Evolutionary conservation across 2,888 invertebrate genomes (phyloP).

Genomic region (Eledona agricola): DNA sequence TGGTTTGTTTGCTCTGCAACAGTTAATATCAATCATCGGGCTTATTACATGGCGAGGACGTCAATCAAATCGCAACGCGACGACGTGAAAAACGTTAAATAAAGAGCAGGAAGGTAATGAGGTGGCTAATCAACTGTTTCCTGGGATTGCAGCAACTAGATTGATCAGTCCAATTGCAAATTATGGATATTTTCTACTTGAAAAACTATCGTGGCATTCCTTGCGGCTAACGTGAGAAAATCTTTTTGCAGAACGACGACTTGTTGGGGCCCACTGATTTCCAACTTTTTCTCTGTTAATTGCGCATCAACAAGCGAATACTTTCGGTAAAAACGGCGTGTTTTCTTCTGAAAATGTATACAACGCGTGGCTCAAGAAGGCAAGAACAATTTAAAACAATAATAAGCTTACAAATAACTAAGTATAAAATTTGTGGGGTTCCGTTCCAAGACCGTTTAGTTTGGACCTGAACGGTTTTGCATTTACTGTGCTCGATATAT

Average conservation of each 20-base stretch:
- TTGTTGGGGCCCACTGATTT: no score
- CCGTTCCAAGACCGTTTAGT: no score
- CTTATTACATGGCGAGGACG: conserved; percentile 28
- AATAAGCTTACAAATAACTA: no score
- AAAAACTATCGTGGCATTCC: conserved; percentile 5
- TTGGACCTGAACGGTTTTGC: no score
- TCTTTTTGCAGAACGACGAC: conserved; percentile 7
- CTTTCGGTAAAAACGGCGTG: no score
- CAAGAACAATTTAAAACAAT: no score
- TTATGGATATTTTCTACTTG: conserved; percentile 10
- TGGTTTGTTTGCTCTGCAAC: conserved; percentile 19
- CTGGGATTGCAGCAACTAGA: conserved; percentile 18
- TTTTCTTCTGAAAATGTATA: no score
- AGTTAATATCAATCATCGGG: conserved; percentile 19
- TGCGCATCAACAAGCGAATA: no score
- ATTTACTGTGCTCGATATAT: no score
- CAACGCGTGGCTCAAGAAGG: no score
- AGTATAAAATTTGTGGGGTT: no score
- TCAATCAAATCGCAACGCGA: conserved; percentile 29
- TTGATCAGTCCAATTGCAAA: conserved; percentile 15
- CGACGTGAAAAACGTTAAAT: conserved; percentile 24
- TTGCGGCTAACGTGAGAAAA: conserved; percentile 3
- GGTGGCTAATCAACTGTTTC: conserved; percentile 33
- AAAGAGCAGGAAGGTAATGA: conserved; percentile 28
- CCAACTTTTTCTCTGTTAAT: no score